Evolutionary conservation across 2,888 invertebrate species (phyloP), one percentile per base, ranked within the genome.

Genomic region (Anticlea derivata): DNA sequence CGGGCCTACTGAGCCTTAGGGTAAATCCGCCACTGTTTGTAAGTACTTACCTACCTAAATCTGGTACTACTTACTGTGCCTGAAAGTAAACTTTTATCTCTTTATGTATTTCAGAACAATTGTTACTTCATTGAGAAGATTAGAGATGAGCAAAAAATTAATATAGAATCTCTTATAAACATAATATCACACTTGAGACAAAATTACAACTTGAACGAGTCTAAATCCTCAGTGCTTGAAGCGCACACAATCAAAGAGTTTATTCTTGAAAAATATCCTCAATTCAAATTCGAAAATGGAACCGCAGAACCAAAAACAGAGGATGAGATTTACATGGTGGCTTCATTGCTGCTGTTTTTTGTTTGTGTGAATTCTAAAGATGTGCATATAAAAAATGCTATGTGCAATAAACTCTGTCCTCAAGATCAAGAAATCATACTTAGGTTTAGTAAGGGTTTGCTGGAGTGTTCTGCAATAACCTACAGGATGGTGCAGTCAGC

Each of bases 371-470:
- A 84, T 57, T 88, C 92, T 7, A 92, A 92, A 60, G 87, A 92
- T 66, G 79, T 87, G n/a, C 73, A 84, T 45, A 86, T 92, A 51
- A 91, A 92, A 61, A 83, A 78, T 66, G 91, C 87, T 0, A 93
- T 93, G 92, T 92, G 92, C 60, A 81, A 77, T 35, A 88, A 87
- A 47, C 70, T 93, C 11, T 80, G 82, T 47, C 65, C 73, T n/a
- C 86, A 83, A 6, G 91, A 92, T 29, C 93, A 93, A 70, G 79
- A 92, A 50, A 84, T 78, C 11, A 92, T 93, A 59, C 79, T 92
- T 69, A 82, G 83, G 43, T 92, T 92, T 61, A 87, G 90, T 47
- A 92, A 92, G 70, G 73, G 71, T 31, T 64, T 92, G n/a, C 81
- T 93, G 76, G 83, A 90, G 3, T 84, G 87, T 56, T 77, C 85